Conservation (phyloP, 1,140 invertebrate species). For the Calliphora vicina region DNA sequence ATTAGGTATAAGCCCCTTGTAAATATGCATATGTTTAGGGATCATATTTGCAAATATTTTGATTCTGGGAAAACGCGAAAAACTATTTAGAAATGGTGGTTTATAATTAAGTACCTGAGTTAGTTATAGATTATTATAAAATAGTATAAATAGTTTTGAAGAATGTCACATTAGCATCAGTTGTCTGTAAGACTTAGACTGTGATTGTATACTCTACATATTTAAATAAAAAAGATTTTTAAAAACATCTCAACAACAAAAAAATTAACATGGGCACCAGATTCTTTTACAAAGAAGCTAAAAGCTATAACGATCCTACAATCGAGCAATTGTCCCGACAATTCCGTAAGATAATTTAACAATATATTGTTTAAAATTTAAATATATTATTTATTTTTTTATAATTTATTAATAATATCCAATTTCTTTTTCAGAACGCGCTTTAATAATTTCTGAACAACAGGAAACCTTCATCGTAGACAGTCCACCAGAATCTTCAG, state of each 20-base stretch:
- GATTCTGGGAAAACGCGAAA: background rate
- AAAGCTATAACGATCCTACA: slow-evolving; percentile 60
- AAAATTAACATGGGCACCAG: slow-evolving; percentile 49
- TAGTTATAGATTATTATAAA: background rate
- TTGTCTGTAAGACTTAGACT: background rate
- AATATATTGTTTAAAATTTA: background rate
- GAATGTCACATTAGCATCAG: background rate
- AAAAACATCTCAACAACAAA: background rate
- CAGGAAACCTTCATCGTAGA: slow-evolving; percentile 44
- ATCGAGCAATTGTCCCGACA: slow-evolving; percentile 56
- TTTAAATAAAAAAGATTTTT: background rate
- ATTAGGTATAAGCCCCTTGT: background rate
- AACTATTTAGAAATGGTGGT: background rate
- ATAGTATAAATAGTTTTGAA: background rate
- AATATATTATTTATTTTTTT: background rate
- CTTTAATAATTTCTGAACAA: slow-evolving; percentile 54
- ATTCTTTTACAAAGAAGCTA: slow-evolving; percentile 56
- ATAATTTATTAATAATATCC: too few relatives aligned
- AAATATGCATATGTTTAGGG: background rate
- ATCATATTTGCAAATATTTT: background rate
- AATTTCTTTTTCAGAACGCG: slow-evolving; percentile 58
- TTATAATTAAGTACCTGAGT: background rate
- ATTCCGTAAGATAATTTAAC: slow-evolving; percentile 46
- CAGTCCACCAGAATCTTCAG: slow-evolving; percentile 68
- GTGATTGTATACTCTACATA: background rate